A percentile compares a stretch with the other conserved stretches of the same genome.
Evolutionary conservation across 2,797 vertebrate genomes (phyloP).

Genomic region (Pterois miles): DNA sequence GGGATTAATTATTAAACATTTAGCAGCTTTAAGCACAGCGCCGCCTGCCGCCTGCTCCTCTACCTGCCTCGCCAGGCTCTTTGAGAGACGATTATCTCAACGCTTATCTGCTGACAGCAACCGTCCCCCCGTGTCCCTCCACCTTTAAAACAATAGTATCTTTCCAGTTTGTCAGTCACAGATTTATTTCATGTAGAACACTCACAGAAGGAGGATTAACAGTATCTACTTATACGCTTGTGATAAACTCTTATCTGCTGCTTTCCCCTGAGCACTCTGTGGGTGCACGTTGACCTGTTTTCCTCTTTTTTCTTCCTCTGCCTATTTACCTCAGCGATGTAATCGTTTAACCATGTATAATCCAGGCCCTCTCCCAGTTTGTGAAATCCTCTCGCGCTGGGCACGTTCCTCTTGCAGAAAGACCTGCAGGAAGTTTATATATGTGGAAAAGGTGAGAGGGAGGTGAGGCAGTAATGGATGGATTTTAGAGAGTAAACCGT

Average conservation of each 20-base stretch:
- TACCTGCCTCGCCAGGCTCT: too few relatives aligned
- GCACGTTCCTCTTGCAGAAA: conserved; percentile 12
- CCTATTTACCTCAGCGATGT: conserved; percentile 70
- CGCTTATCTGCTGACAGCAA: conserved; percentile 68
- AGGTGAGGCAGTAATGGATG: conserved; percentile 35
- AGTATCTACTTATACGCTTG: conserved; percentile 77
- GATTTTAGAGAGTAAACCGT: conserved; percentile 34
- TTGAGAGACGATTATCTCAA: conserved; percentile 74
- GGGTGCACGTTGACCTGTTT: conserved; percentile 78
- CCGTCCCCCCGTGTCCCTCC: conserved; percentile 22
- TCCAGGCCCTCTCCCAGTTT: conserved; percentile 63
- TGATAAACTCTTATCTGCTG: conserved; percentile 81
- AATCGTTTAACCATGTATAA: conserved; percentile 77
- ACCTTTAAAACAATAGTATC: conserved; percentile 76
- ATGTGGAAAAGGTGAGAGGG: conserved; percentile 33
- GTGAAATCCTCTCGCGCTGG: conserved; percentile 57
- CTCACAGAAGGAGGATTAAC: conserved; percentile 79
- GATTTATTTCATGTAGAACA: conserved; percentile 75
- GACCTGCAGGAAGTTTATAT: conserved; percentile 45
- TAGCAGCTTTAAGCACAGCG: conserved; percentile 42
- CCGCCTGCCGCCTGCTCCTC: background rate
- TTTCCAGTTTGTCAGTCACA: conserved; percentile 79
- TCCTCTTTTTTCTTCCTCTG: conserved; percentile 29
- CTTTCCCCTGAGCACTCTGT: conserved; percentile 69
- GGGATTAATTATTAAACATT: conserved; percentile 75